Conservation (phyloP, 2,888 invertebrate genomes). For the Choristoneura rosaceana region DNA sequence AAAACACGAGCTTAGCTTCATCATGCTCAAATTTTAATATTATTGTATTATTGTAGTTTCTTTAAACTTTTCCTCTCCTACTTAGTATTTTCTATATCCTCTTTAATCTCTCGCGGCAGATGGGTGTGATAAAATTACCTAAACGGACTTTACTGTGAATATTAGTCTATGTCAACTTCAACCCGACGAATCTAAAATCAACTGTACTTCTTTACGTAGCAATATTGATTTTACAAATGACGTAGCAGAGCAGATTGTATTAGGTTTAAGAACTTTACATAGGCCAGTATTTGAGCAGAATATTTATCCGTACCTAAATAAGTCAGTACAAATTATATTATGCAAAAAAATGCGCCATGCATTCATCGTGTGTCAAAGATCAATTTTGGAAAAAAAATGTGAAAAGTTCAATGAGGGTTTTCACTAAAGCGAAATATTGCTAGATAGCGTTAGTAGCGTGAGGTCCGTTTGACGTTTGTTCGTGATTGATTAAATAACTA, state of each 20-base stretch:
- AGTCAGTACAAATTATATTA: background rate
- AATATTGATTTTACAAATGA: no score
- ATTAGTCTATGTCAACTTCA: background rate
- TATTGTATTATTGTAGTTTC: conserved; percentile 54
- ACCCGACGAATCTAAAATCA: no score
- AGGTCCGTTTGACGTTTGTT: no score
- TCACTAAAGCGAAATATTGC: no score
- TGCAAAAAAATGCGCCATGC: background rate
- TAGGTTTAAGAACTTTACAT: background rate
- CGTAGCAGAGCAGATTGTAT: background rate
- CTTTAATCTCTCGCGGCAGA: conserved; percentile 44
- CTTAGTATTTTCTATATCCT: conserved; percentile 53
- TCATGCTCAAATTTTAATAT: conserved; percentile 67
- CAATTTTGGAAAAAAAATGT: no score
- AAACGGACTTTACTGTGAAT: conserved; percentile 1
- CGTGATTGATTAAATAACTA: no score
- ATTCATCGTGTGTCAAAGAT: background rate
- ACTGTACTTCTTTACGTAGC: no score
- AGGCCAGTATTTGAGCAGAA: background rate
- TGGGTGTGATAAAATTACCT: conserved; percentile 43
- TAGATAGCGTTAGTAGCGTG: no score
- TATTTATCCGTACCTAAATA: background rate
- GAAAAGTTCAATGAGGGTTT: background rate
- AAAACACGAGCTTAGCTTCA: conserved; percentile 76
- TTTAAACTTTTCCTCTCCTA: conserved; percentile 50